Percentiles rank a stretch among this genome's conserved stretches.
Conservation (phyloP, 2,888 invertebrate genomes). For the Plebejus anna region DNA sequence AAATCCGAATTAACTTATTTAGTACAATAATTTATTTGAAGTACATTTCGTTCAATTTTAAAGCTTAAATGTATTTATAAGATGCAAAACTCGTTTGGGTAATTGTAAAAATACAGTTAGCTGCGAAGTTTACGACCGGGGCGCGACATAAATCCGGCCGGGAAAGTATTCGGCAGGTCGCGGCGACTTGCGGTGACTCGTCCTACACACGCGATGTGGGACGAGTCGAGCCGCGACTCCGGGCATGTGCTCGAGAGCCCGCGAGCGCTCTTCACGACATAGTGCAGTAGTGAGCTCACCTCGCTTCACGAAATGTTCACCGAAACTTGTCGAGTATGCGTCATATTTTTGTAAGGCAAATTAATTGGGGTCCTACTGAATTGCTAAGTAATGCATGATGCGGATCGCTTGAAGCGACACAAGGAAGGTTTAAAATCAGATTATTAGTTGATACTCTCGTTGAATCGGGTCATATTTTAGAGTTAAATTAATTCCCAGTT, state of each 20-base stretch:
- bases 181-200: too few relatives aligned
- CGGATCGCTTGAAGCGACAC: too few relatives aligned
- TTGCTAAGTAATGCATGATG: too few relatives aligned
- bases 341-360: background rate
- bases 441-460: too few relatives aligned
- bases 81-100: background rate
- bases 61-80: background rate
- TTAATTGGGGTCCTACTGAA: background rate
- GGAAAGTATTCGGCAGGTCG: slow-evolving; percentile 8
- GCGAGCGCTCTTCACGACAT: background rate
- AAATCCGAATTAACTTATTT: background rate
- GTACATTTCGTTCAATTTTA: background rate
- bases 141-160: background rate
- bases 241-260: background rate
- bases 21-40: background rate
- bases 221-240: background rate
- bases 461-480: background rate
- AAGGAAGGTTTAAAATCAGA: too few relatives aligned
- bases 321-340: background rate
- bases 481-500: background rate
- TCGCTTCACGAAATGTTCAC: background rate
- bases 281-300: background rate
- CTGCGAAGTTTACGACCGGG: background rate
- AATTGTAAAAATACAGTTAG: slow-evolving; percentile 6
- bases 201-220: slow-evolving; percentile 1